Evolutionary conservation across 1,140 invertebrate genomes (phyloP), one percentile per base, ranked within the genome.

Genomic region (Gryon sp.): DNA sequence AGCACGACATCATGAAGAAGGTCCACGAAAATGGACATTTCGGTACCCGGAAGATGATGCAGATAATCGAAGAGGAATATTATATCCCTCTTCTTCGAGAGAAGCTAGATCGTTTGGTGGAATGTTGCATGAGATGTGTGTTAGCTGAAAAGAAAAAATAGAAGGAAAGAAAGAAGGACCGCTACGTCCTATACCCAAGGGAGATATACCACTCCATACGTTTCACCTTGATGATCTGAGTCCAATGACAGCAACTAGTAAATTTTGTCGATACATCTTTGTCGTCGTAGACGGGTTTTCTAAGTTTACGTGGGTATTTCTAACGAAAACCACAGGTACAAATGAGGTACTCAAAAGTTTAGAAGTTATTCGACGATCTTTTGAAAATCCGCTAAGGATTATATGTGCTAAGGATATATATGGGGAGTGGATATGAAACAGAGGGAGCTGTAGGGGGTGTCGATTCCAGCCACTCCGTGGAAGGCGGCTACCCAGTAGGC

Each of bases 1-100:
- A 46, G 6, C 43, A 46, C 6, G 22, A 46, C 2, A 11, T 41
- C n/a, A 1, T 41, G 1, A 4, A 11, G 14, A 41, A 11, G 8
- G 9, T n/a, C 22, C 38, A 41, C 18, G 38, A 19, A n/a, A 41
- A 41, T 4, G 38, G 19, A 9, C 38, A 46, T 26, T 46, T 28
- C 14, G 20, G 43, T 14, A 86, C 86, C 40, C 82, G 89, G 36
- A 80, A 45, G 38, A 20, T 20, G 15, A 34, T 15, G 15, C n/a
- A 40, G 9, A 4, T n/a, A 12, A 40, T 40, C 26, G 0, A 26
- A 11, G 36, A 26, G 12, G 55, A 41, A 11, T 43, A 11, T 8
- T 28, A 26, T 18, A 46, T 46, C 1, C 43, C 22, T 1, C 2
- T 15, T 4, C 5, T 46, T 1, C 15, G 14, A 9, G 41, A 46